Evolutionary conservation across 1,140 invertebrate genomes (phyloP).

Genomic region (Helicoverpa armigera): DNA sequence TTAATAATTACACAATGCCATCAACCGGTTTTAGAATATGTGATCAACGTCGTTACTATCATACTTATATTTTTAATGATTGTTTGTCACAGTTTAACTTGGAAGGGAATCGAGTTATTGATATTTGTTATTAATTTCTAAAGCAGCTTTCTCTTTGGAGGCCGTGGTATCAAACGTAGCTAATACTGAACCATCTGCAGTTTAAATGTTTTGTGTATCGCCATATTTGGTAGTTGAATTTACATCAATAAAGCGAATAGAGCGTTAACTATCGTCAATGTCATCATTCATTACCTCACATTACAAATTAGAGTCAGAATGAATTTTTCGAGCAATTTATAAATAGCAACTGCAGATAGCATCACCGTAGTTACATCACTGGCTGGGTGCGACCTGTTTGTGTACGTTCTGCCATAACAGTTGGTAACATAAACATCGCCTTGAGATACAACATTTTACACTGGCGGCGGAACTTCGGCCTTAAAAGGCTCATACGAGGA

Average conservation of each 20-base stretch:
- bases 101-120: background rate
- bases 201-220: background rate
- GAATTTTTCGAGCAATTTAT: conserved; percentile 60
- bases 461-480: conserved; percentile 38
- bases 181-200: background rate
- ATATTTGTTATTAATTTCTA: background rate
- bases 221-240: conserved; percentile 4
- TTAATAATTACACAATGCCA: conserved; percentile 28
- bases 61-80: background rate
- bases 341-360: conserved; percentile 66
- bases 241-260: conserved; percentile 8
- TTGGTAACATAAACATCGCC: conserved; percentile 58
- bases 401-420: conserved; percentile 64
- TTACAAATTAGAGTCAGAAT: conserved; percentile 52
- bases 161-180: background rate
- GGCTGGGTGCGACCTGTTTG: conserved; percentile 62
- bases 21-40: conserved; percentile 10
- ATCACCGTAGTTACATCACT: conserved; percentile 72
- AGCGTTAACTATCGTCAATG: conserved; percentile 59
- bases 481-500: conserved; percentile 37
- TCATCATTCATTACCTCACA: conserved; percentile 45
- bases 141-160: too few species aligned
- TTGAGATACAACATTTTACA: conserved; percentile 49
- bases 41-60: background rate
- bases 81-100: background rate